phyloP scores from a whole-genome alignment of 2,113 vertebrate genomes.

The Spheniscus mendiculus region DNA sequence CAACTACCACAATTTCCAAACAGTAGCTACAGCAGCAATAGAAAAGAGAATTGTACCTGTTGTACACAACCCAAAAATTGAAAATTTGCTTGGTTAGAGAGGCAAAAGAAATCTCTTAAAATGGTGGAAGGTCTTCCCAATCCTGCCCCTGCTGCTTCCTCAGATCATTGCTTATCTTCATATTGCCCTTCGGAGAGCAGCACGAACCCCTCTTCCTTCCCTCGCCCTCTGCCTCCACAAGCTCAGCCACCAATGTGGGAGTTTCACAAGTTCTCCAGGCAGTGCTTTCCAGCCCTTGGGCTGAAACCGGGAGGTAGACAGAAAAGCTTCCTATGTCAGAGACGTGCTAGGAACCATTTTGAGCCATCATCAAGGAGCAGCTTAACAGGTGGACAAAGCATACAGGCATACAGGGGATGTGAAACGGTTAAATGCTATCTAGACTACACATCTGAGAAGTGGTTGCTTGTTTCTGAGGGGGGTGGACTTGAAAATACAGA shows the following conservation, averaged over 20 bases:
- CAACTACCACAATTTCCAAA: not conserved
- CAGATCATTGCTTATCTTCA: not conserved
- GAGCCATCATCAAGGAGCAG: not conserved
- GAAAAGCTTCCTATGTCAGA: not conserved
- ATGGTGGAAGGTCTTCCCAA: not conserved
- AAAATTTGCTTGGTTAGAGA: not conserved
- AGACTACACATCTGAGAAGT: not conserved
- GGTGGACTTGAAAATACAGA: not conserved
- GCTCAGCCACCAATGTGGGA: not conserved
- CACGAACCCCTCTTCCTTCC: not conserved
- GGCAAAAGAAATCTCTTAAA: not conserved
- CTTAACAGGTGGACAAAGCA: not conserved
- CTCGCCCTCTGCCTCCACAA: not conserved
- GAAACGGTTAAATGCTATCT: not conserved
- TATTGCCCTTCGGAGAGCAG: rapidly evolving
- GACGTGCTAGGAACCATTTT: not conserved
- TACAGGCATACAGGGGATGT: too few relatives aligned
- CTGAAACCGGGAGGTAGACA: not conserved
- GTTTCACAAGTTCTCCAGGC: not conserved
- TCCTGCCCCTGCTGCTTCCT: not conserved
- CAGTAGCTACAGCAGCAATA: not conserved
- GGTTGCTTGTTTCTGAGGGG: not conserved
- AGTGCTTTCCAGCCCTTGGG: not conserved
- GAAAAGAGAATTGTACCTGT: not conserved
- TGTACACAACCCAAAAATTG: not conserved